Base-by-base conservation (phyloP, 2,888 invertebrate species). In the Himalopsyche kuldschensis region DNA sequence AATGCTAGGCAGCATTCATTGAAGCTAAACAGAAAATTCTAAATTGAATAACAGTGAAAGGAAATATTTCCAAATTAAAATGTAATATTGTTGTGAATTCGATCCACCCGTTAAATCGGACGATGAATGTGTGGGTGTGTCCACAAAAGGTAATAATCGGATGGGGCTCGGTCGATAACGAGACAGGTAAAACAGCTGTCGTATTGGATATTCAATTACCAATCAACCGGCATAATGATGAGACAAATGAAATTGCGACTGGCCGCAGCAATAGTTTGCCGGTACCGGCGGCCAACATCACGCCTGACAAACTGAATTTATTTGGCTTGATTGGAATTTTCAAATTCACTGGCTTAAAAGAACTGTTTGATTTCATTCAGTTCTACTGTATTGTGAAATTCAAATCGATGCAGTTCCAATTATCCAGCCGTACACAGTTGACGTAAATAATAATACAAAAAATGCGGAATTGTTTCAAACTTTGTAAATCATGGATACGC, bases 131-230 rank as follows among this genome's bases (percentile, higher is more conserved):
- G 41, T 76, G 15, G 32, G 35, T 76, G 76, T 76, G 35, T 76
- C 69, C 69, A 69, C 69, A 69, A 69, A 69, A 30, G 69, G 69
- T 69, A 30, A 15, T 69, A 27, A 69, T 69, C 69, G 69, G 41
- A 69, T 69, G 32, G 63, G 35, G 69, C 31, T 80, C 4, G 32
- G 55, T 41, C 32, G 32, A 69, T 69, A 47, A 24, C 76, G 27
- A 46, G 55, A 55, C 55, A 24, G 77, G 81, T 78, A 78, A 77
- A 81, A 32, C 77, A 63, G 81, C 77, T 69, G 69, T 69, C 63
- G 41, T 82, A 80, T 79, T 76, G 32, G 84, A 78, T 84, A 81
- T 84, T 83, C 83, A 81, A 84, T 84, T 81, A 78, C 81, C 84
- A 84, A 79, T 81, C 83, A 83, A 75, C 75, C 48, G 69, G 47